A percentile compares a stretch with the other conserved stretches of the same genome.
Evolutionary conservation across 2,797 vertebrate species (phyloP).

Genomic region (Anniella stebbinsi): DNA sequence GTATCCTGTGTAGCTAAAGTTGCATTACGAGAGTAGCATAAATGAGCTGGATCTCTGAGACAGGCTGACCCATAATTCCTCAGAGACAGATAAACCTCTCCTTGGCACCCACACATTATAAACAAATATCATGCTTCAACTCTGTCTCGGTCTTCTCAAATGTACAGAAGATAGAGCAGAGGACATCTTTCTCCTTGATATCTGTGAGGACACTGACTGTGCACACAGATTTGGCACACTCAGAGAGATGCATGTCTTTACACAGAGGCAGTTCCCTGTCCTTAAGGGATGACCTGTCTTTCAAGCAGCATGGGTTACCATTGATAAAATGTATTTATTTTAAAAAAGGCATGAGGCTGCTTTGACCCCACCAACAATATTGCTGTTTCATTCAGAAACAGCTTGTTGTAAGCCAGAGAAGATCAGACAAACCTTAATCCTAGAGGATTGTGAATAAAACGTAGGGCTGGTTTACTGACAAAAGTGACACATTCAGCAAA

Average conservation of each 20-base stretch:
- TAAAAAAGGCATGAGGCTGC: constrained; percentile 15
- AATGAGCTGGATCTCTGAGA: constrained; percentile 65
- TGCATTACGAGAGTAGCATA: constrained; percentile 50
- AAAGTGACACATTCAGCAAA: constrained; percentile 12
- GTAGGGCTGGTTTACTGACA: constrained; percentile 38
- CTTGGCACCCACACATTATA: constrained; percentile 61
- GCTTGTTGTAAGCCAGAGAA: constrained; percentile 44
- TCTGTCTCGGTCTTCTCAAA: constrained; percentile 26
- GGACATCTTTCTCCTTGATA: not conserved
- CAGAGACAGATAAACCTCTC: constrained; percentile 65
- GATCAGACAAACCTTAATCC: constrained; percentile 62
- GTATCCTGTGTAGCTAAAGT: constrained; percentile 22
- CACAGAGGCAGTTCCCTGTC: not conserved
- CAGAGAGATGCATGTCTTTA: not conserved
- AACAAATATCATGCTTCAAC: constrained; percentile 55
- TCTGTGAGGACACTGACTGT: not conserved
- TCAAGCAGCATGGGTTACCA: constrained; percentile 18
- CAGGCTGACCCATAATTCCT: constrained; percentile 65
- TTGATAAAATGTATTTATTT: not conserved
- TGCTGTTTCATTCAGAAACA: constrained; percentile 56
- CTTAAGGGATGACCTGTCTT: constrained; percentile 26
- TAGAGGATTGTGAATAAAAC: constrained; percentile 69
- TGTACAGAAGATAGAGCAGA: not conserved
- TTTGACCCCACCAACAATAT: constrained; percentile 43
- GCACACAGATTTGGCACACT: not conserved